Conservation (phyloP, 2,113 vertebrate species). For the Prietella phreatophila region DNA sequence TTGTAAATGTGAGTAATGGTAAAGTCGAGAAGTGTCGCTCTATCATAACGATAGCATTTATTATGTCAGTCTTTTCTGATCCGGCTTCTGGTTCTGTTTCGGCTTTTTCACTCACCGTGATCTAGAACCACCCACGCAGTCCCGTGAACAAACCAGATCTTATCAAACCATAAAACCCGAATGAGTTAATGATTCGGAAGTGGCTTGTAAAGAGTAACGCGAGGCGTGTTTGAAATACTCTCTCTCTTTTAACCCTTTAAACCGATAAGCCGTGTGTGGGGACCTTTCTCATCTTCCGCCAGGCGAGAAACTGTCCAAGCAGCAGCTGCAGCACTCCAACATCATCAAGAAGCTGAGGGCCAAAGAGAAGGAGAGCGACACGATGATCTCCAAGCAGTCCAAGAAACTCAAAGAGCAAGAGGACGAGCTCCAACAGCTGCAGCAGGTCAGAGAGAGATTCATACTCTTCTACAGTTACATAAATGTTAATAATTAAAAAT, state of each 20-base stretch:
- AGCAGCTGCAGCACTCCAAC: conserved; percentile 94
- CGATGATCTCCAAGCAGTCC: conserved; percentile 77
- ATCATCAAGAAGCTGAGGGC: conserved; percentile 95
- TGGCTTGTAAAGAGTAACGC: not conserved
- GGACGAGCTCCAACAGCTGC: conserved; percentile 85
- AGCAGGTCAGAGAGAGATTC: conserved; percentile 75
- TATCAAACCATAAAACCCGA: not conserved
- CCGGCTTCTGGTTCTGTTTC: not conserved
- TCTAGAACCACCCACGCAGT: not conserved
- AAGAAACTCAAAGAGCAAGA: conserved; percentile 89
- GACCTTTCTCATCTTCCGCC: conserved; percentile 23
- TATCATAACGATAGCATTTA: not conserved
- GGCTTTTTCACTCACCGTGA: not conserved
- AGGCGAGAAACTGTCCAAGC: conserved; percentile 98
- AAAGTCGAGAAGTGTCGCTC: not conserved
- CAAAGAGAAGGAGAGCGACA: conserved; percentile 92
- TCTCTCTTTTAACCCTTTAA: not conserved
- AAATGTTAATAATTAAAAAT: too few relatives aligned
- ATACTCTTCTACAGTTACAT: not conserved
- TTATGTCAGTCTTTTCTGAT: not conserved
- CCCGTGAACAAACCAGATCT: not conserved
- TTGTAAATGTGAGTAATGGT: too few relatives aligned
- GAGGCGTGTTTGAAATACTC: not conserved
- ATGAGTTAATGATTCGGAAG: not conserved
- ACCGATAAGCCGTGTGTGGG: not conserved